Evolutionary conservation across 2,888 invertebrate species (phyloP), one percentile per base, ranked within the genome.

Genomic region (Hermaeophaga mercurialis): DNA sequence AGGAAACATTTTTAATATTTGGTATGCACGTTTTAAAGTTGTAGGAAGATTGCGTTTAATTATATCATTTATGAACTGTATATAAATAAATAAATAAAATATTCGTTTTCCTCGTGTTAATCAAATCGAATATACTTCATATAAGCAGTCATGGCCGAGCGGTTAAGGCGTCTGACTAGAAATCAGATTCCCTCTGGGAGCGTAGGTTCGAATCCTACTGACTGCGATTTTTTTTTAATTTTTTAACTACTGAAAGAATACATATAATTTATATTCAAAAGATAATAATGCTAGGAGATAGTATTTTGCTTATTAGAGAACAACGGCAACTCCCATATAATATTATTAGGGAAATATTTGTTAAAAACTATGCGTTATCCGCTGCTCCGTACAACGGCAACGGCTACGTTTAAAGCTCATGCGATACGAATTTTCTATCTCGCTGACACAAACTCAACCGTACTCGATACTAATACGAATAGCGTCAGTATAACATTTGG

Each of bases 201-300:
- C 89, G 88, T 88, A 89, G 88, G 89, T 89, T 89, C 89, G 88
- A 89, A 87, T 89, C 88, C 88, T 89, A 87, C 88, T 87, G 87
- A 85, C 88, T 88, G 88, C 88, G 89, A 45, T 12, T 59, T 64
- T 65, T 64, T 63, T 45, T 43, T 43, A 41, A n/a, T 41, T 41
- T 41, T 41, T 41, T 41, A 5, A 3, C 12, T 6, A 12, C 12
- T 33, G 12, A 11, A 33, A 11, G 3, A 12, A 33, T 5, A 33
- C 26, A 26, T 7, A 26, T 5, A 33, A 33, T 33, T 33, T 33
- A 7, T 34, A 4, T 44, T 17, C 5, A 26, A 26, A 44, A n/a
- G n/a, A n/a, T n/a, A n/a, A n/a, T n/a, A n/a, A n/a, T n/a, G n/a
- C n/a, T n/a, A n/a, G n/a, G n/a, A n/a, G n/a, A n/a, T n/a, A n/a